Base-by-base conservation (phyloP, 2,113 vertebrate genomes). In the Ellobius talpinus region DNA sequence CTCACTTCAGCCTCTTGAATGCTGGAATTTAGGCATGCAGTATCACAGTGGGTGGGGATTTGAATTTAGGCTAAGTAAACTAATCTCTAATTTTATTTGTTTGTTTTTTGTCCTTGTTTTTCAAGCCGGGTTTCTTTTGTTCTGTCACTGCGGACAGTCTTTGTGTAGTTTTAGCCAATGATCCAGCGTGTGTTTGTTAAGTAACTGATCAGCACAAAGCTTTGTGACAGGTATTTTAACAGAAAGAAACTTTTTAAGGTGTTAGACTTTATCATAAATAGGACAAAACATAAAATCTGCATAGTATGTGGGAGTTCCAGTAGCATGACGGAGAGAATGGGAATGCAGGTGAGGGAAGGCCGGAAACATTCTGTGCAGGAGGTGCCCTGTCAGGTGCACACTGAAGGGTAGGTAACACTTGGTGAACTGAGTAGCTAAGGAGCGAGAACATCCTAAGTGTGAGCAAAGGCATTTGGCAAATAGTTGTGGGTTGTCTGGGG, bases 21-120 rank as follows among this genome's bases (percentile, higher is more conserved):
- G n/a, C 36, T 63, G 81, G 55, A 1, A 63, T 63, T 29, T 45
- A n/a, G 39, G 73, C 24, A 2, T 79, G 77, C 47, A 52, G 24
- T 29, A 77, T 12, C 13, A 16, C 45, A 31, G 29, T 8, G 26
- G 16, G 31, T 24, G 33, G 86, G 50, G 3, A 86, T 95, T 93
- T 96, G 17, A 45, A 12, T 72, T 89, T 94, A 85, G 42, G 36
- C 29, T 85, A 72, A 24, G 12, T 65, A 39, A 76, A 39, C 13
- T 70, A 52, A 72, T 92, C 12, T 84, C 26, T 93, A 1, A 23
- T 92, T 91, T 86, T 94, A 58, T 93, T 91, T 84, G 31, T 82
- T 26, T 65, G 24, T 2, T 29, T 31, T 11, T 66, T 65, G 21
- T 65, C 4, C 4, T 68, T 68, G 5, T 31, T 72, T 90, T 93